Evolutionary conservation across 1,140 invertebrate genomes (phyloP).

Genomic region (Cherax quadricarinatus): DNA sequence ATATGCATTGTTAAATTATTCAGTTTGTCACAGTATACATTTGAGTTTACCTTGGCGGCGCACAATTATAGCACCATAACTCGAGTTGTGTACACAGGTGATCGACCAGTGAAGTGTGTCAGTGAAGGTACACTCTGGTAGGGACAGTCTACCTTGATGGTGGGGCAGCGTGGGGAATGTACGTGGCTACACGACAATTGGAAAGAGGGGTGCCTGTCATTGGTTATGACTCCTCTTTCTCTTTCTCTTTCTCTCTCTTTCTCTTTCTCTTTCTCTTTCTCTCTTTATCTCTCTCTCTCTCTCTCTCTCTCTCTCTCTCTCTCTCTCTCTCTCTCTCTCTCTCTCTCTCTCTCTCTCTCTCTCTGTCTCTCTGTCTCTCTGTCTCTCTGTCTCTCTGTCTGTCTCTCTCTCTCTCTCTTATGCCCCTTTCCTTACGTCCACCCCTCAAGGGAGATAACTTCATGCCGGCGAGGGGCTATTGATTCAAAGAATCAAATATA

Average conservation of each 20-base stretch:
- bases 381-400: too few species aligned
- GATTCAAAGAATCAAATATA: too few species aligned
- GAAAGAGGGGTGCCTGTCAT: not conserved
- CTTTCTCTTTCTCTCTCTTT: not conserved
- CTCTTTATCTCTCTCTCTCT: not conserved
- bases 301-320: not conserved
- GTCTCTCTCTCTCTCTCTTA: too few species aligned
- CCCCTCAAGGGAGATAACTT: too few species aligned
- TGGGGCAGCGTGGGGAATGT: not conserved
- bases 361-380: not conserved
- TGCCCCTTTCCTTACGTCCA: too few species aligned
- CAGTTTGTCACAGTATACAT: not conserved
- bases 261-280: not conserved
- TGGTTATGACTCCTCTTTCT: not conserved
- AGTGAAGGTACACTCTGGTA: not conserved
- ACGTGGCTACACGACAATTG: not conserved
- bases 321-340: not conserved
- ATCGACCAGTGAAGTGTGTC: not conserved
- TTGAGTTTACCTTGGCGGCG: not conserved
- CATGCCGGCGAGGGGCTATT: too few species aligned
- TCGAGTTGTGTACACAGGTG: not conserved
- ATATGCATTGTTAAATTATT: too few species aligned
- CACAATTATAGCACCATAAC: not conserved
- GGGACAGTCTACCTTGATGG: slow-evolving; percentile 3
- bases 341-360: not conserved